A percentile compares a stretch with the other conserved stretches of the same genome.
Conservation (phyloP, 2,797 vertebrate genomes). For the Apodemus agrarius region DNA sequence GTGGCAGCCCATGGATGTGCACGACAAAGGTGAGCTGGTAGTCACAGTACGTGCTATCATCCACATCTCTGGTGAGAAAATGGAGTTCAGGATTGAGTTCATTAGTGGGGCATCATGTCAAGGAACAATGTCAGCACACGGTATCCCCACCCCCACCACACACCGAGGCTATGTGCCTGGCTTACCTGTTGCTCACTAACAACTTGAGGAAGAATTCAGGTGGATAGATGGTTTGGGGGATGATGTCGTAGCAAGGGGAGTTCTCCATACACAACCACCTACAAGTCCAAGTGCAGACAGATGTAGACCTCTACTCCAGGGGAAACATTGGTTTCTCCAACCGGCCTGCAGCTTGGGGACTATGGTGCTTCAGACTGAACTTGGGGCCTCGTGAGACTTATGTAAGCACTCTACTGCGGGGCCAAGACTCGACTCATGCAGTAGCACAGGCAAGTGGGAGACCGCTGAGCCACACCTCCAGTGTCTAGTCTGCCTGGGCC, state of each 20-base stretch:
- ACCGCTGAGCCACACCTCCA: neutral
- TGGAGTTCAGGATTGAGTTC: neutral
- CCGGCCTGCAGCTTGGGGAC: neutral
- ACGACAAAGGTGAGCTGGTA: neutral
- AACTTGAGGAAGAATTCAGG: slow-evolving; percentile 82
- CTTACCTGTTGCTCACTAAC: slow-evolving; percentile 84
- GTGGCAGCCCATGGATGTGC: neutral
- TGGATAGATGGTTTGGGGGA: slow-evolving; percentile 48
- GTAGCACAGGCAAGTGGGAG: neutral
- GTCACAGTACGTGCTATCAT: slow-evolving; percentile 9
- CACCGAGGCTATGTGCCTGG: neutral
- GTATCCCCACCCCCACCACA: neutral
- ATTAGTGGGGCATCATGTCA: neutral
- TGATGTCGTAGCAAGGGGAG: slow-evolving; percentile 78
- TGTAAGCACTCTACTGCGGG: neutral
- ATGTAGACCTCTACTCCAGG: too few relatives aligned
- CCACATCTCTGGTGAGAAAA: neutral
- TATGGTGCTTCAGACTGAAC: neutral
- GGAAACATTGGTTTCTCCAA: neutral
- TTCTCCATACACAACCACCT: slow-evolving; percentile 83
- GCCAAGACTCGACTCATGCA: neutral
- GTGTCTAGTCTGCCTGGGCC: neutral
- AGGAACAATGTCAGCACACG: fast-evolving
- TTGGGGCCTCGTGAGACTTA: neutral
- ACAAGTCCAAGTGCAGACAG: neutral